Evolutionary conservation across 2,888 invertebrate species (phyloP).

Genomic region (Suillia variegata): DNA sequence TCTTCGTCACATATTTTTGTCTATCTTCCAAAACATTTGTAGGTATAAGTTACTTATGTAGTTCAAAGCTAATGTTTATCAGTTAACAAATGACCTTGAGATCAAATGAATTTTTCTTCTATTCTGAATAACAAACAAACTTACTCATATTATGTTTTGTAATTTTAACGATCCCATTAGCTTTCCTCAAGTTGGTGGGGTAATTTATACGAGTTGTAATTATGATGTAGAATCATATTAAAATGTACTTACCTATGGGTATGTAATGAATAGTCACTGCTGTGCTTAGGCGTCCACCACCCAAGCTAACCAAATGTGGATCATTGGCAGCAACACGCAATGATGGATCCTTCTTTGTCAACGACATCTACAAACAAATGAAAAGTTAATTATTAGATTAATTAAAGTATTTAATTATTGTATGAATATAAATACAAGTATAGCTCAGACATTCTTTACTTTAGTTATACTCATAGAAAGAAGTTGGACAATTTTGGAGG

Average conservation of each 20-base stretch:
- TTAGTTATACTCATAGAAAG: too few relatives aligned
- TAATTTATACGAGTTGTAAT: neutral
- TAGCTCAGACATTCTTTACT: too few relatives aligned
- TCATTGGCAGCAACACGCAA: conserved; percentile 76
- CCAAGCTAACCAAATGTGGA: conserved; percentile 90
- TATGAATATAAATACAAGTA: neutral
- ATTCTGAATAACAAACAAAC: neutral
- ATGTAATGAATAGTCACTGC: conserved; percentile 91
- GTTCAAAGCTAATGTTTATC: conserved; percentile 28
- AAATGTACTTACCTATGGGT: conserved; percentile 73
- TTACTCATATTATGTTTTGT: neutral
- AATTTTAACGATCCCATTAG: neutral
- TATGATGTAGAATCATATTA: neutral
- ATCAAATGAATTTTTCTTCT: conserved; percentile 1
- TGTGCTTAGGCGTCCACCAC: conserved; percentile 86
- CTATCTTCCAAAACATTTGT: neutral
- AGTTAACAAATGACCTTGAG: conserved; percentile 42
- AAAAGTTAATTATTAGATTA: neutral
- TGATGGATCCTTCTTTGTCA: conserved; percentile 60
- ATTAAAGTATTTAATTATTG: neutral
- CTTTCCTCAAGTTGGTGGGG: neutral
- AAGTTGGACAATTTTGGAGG: neutral
- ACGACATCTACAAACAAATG: conserved; percentile 56
- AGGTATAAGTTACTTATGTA: neutral
- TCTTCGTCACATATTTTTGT: neutral